Percentiles rank a stretch among this genome's conserved stretches.
Conservation (phyloP, 2,113 vertebrate genomes). For the Oncorhynchus keta region DNA sequence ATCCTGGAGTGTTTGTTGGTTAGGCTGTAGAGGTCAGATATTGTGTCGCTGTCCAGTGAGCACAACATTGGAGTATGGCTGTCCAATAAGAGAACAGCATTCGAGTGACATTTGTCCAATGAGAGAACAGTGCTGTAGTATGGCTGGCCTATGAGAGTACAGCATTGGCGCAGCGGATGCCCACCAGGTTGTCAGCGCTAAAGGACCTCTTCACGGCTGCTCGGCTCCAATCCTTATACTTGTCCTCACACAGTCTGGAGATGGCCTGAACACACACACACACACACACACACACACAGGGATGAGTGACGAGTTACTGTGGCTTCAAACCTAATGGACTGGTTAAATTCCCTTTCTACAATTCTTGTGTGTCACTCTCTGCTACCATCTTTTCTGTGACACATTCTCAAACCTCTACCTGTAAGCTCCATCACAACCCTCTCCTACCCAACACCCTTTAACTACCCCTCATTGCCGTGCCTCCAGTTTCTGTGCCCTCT, state of each 20-base stretch:
- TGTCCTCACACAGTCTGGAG: slow-evolving; percentile 95
- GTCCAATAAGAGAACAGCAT: not conserved
- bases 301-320: not conserved
- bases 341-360: too few relatives aligned
- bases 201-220: slow-evolving; percentile 88
- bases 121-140: slow-evolving; percentile 2
- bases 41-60: not conserved
- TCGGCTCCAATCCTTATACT: slow-evolving; percentile 92
- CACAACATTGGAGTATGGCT: not conserved
- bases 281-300: not conserved
- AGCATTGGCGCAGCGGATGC: slow-evolving; percentile 86
- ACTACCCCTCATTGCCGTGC: slow-evolving; percentile 65
- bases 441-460: slow-evolving; percentile 54
- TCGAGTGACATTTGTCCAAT: not conserved
- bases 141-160: slow-evolving; percentile 83
- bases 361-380: too few relatives aligned
- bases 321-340: not conserved
- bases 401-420: too few relatives aligned
- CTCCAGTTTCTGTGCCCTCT: slow-evolving; percentile 96
- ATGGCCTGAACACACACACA: slow-evolving; percentile 78
- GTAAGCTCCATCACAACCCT: too few relatives aligned
- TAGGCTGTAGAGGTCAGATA: slow-evolving; percentile 53
- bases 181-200: slow-evolving; percentile 95
- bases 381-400: too few relatives aligned
- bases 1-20: slow-evolving; percentile 6